Evolutionary conservation across 2,888 invertebrate species (phyloP).

Genomic region (Xanthorhoe spadicearia): DNA sequence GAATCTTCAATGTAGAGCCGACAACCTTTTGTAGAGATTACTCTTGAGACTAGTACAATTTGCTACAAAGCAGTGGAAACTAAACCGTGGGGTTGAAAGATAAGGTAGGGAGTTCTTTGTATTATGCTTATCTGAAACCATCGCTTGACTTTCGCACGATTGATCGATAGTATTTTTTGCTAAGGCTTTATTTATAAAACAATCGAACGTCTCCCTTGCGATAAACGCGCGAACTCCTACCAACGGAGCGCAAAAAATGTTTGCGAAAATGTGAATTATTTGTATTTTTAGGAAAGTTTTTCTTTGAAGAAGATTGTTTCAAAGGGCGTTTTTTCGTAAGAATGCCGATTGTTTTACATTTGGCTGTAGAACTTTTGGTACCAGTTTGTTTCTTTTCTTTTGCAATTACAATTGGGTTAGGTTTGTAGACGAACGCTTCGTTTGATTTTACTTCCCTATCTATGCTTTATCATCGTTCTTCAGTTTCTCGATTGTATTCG

Average conservation of each 20-base stretch:
- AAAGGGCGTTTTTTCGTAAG: slow-evolving; percentile 28
- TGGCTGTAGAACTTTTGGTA: not conserved
- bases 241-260: slow-evolving; percentile 58
- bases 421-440: not conserved
- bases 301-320: slow-evolving; percentile 34
- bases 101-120: slow-evolving; percentile 51
- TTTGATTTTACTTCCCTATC: not conserved
- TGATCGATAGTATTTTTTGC: slow-evolving; percentile 85
- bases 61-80: slow-evolving; percentile 47
- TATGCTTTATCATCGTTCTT: not conserved
- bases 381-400: not conserved
- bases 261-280: slow-evolving; percentile 41
- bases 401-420: not conserved
- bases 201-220: slow-evolving; percentile 78
- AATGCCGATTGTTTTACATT: slow-evolving; percentile 5
- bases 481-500: slow-evolving; percentile 24
- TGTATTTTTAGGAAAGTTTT: slow-evolving; percentile 27
- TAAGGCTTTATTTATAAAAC: slow-evolving; percentile 83
- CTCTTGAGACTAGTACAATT: slow-evolving; percentile 42
- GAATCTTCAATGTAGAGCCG: slow-evolving; percentile 46
- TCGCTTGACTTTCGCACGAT: slow-evolving; percentile 83
- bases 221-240: slow-evolving; percentile 77
- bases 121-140: slow-evolving; percentile 64
- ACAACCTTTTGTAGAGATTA: slow-evolving; percentile 47
- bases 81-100: slow-evolving; percentile 30